These are phyloP conservation scores for Anas acuta DNA, from an alignment of 2,797 vertebrate genomes.

Conservation along the genomic window DNA sequence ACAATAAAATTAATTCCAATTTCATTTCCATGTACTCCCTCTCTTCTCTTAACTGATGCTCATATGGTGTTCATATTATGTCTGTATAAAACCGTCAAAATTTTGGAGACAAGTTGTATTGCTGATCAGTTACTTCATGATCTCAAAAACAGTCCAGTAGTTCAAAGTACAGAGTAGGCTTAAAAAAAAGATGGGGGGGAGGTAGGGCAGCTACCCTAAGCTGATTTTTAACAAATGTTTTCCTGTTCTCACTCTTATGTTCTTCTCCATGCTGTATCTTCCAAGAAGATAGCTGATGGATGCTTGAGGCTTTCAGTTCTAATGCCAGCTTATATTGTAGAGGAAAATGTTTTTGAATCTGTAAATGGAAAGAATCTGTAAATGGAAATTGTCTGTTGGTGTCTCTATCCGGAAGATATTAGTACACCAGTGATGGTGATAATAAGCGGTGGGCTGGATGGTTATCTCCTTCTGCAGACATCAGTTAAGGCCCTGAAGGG, in stretches of 20 bases:
- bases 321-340: neutral
- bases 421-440: neutral
- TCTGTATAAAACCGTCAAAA: neutral
- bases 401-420: neutral
- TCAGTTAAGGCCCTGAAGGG: neutral
- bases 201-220: neutral
- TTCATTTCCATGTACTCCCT: accelerated
- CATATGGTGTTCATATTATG: neutral
- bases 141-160: neutral
- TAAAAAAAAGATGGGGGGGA: too few species aligned
- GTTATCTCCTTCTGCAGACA: neutral
- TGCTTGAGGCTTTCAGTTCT: neutral
- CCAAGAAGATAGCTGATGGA: neutral
- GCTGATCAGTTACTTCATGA: neutral
- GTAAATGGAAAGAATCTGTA: neutral
- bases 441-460: neutral
- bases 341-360: neutral
- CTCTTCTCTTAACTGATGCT: neutral
- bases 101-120: neutral
- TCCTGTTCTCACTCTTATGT: neutral
- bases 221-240: neutral
- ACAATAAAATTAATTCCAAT: neutral
- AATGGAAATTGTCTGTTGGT: neutral
- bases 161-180: neutral
- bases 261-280: neutral